Base-by-base conservation (phyloP, 2,113 vertebrate genomes). In the Pygoscelis antarcticus region DNA sequence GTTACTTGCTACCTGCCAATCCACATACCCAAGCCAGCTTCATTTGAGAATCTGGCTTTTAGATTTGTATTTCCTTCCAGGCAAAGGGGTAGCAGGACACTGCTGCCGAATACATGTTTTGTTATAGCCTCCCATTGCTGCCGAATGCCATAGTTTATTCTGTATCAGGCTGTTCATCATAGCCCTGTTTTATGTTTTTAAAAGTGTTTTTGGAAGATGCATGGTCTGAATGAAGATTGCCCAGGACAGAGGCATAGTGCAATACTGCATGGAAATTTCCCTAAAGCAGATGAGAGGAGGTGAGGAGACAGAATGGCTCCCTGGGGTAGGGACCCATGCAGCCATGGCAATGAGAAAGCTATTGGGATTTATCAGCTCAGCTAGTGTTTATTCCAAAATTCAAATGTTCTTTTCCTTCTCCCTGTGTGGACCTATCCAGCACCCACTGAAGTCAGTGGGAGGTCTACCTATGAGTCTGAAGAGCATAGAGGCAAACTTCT, bases 1-100 rank as follows among this genome's bases (percentile, higher is more conserved):
- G 36, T 86, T 72, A 72, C 55, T 42, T 97, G 64, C 71, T 79
- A 82, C 92, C 91, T 96, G 88, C 92, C 92, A 94, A 87, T 70
- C 74, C 62, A 60, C 0, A 0, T 22, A 51, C n/a, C 23, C 11
- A 61, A 77, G 74, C 70, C 92, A 81, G 69, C 47, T 90, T 69
- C 85, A 68, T 42, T 68, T 46, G 8, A 78, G 55, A 78, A 46
- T 32, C 10, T 47, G 83, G n/a, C 44, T 87, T 91, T 77, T 51
- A 69, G 32, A 69, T 89, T 68, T 46, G 13, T 44, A 66, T 68
- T 79, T 60, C 75, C 54, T 96, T 70, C 57, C 81, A 82, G 60
- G 65, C 81, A 90, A 82, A 88, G 29, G n/a, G 55, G 26, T 30
- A 82, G 36, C 55, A 84, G 16, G 5, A 82, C 83, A 16, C 57